Evolutionary conservation across 2,888 invertebrate species (phyloP), one percentile per base, ranked within the genome.

Genomic region (Lasius platythorax): DNA sequence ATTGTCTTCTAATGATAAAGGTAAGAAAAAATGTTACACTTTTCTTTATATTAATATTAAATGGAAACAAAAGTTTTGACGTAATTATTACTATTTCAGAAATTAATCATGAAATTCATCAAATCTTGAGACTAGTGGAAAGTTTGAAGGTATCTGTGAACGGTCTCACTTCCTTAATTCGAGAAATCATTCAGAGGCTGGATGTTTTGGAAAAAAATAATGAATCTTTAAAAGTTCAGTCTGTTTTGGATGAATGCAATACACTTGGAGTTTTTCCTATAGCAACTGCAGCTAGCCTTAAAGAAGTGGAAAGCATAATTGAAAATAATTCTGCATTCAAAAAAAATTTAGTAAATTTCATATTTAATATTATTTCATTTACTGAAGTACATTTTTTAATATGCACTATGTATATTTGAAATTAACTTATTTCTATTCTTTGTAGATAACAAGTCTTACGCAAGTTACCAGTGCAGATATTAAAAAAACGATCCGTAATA

Each of bases 251-350:
- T 23, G 66, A 40, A 43, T 23, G 37, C 66, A 23, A 66, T 11
- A 66, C 9, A 4, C n/a, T 66, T 40, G 66, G 3, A 66, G 4
- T 66, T n/a, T 66, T 66, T 66, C 66, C 66, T 11, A 66, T 66
- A 37, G 23, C 37, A 3, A 66, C 9, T 58, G 40, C 9, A 66
- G 23, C 9, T 66, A 23, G 66, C 9, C 66, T 66, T 15, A 23
- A n/a, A 66, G 66, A 66, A 66, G 66, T 40, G 2, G 66, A 66
- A 66, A 66, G 1, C 11, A 4, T 2, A 23, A 66, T 66, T 66
- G 40, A 66, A 66, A 66, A 43, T 9, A 66, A 66, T 40, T 40
- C 37, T 66, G 23, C 66, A 0, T 66, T 66, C 3, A 66, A 66
- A 64, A 3, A 4, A 64, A 64, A 18, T 37, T n/a, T 64, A 37